Evolutionary conservation across 1,140 invertebrate species (phyloP).

Genomic region (Dendrolimus kikuchii): DNA sequence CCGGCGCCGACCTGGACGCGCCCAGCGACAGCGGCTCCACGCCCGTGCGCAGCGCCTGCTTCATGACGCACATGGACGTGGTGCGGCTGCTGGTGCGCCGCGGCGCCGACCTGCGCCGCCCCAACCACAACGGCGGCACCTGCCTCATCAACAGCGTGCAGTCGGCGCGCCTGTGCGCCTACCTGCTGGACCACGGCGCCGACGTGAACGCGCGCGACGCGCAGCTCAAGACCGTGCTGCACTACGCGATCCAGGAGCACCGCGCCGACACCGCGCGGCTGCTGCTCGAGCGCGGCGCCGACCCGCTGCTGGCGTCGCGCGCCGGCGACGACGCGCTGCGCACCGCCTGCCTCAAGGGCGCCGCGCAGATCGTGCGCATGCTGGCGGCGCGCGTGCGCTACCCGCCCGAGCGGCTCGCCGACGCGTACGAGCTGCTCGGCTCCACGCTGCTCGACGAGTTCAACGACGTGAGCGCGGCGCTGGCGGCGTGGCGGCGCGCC

Average conservation of each 20-base stretch:
- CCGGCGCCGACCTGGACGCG: conserved; percentile 88
- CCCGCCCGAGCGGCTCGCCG: conserved; percentile 78
- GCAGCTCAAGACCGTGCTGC: conserved; percentile 92
- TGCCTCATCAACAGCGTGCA: conserved; percentile 96
- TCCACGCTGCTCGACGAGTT: conserved; percentile 88
- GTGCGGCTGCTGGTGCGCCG: conserved; percentile 83
- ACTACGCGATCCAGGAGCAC: conserved; percentile 95
- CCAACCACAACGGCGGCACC: conserved; percentile 94
- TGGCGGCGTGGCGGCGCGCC: conserved; percentile 80
- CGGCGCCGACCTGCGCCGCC: conserved; percentile 88
- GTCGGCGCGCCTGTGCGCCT: conserved; percentile 85
- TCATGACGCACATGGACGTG: conserved; percentile 91
- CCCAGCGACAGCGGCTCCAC: conserved; percentile 92
- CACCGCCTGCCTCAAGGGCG: conserved; percentile 91
- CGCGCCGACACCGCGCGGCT: conserved; percentile 88
- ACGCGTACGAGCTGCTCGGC: conserved; percentile 89
- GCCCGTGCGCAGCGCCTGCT: conserved; percentile 91
- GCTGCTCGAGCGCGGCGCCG: conserved; percentile 84
- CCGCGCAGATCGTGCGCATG: conserved; percentile 85
- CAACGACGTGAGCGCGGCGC: conserved; percentile 78
- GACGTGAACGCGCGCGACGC: conserved; percentile 91
- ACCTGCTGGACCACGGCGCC: conserved; percentile 84
- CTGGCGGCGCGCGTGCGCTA: conserved; percentile 79
- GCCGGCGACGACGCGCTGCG: conserved; percentile 93
- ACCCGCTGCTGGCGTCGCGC: conserved; percentile 82